Conservation (phyloP, 2,113 vertebrate genomes). For the Tragelaphus scriptus region DNA sequence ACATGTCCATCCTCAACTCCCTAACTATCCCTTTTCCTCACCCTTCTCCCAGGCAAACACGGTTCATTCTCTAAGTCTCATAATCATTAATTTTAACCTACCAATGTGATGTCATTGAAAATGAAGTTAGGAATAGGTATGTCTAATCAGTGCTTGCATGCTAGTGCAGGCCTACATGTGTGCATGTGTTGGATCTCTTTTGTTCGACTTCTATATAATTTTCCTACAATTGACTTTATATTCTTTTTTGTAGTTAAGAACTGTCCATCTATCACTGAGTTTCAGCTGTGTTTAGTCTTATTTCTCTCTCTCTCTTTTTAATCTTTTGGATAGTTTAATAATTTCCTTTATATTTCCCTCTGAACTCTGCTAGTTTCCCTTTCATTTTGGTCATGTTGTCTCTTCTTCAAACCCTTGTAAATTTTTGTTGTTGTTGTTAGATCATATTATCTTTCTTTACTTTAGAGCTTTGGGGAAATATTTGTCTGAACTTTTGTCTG, state of each 20-base stretch:
- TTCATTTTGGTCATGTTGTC: neutral
- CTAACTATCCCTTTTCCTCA: neutral
- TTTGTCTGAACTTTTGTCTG: neutral
- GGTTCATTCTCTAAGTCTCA: neutral
- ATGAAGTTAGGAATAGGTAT: neutral
- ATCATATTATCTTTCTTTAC: neutral
- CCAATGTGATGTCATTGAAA: neutral
- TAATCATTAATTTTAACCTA: neutral
- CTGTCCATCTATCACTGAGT: neutral
- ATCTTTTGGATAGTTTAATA: neutral
- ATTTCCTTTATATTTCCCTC: neutral
- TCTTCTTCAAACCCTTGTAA: neutral
- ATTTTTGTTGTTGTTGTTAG: neutral
- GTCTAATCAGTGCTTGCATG: neutral
- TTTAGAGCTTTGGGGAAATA: neutral
- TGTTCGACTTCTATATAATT: neutral
- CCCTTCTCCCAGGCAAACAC: neutral
- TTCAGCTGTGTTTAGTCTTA: neutral
- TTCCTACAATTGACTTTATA: neutral
- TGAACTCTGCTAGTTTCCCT: neutral
- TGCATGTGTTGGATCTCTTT: neutral
- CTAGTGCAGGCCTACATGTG: neutral
- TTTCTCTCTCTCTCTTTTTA: neutral
- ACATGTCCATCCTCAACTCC: neutral
- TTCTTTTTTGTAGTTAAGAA: neutral